Percentiles rank a stretch among this genome's conserved stretches.
Conservation (phyloP, 1,140 invertebrate genomes). For the Geopemphigus sp. region DNA sequence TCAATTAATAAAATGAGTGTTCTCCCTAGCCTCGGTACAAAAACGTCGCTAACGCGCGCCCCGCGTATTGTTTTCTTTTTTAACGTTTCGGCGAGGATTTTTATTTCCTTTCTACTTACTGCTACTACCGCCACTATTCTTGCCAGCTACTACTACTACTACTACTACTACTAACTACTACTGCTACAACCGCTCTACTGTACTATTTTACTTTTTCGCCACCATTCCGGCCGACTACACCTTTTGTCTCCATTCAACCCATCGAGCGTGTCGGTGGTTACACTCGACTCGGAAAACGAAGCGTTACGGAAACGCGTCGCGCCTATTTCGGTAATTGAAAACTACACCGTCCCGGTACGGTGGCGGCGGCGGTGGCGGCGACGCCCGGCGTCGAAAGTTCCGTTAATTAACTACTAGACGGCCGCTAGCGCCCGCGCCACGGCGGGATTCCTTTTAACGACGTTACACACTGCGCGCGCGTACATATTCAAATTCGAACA, state of each 20-base stretch:
- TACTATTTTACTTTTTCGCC: background rate
- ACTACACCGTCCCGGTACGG: background rate
- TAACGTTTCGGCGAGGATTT: background rate
- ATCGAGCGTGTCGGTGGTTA: slow-evolving; percentile 4
- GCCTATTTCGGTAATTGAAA: background rate
- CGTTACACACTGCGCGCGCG: background rate
- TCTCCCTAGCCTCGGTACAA: background rate
- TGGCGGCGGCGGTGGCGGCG: too few relatives aligned
- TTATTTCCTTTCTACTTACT: too few relatives aligned
- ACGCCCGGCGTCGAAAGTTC: background rate
- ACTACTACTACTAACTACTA: too few relatives aligned
- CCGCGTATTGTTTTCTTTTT: slow-evolving; percentile 11
- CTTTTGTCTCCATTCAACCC: slow-evolving; percentile 24
- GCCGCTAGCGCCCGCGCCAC: background rate
- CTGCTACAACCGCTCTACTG: too few relatives aligned
- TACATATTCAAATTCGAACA: background rate
- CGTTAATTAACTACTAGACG: slow-evolving; percentile 3
- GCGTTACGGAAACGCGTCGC: background rate
- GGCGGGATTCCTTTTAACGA: background rate
- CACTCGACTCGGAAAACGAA: background rate
- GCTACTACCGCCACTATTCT: background rate
- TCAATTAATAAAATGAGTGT: slow-evolving; percentile 50
- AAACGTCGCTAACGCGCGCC: background rate
- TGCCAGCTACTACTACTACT: too few relatives aligned
- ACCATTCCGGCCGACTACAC: background rate